Base-by-base conservation (phyloP, 1,140 invertebrate species). In the Triops cancriformis region DNA sequence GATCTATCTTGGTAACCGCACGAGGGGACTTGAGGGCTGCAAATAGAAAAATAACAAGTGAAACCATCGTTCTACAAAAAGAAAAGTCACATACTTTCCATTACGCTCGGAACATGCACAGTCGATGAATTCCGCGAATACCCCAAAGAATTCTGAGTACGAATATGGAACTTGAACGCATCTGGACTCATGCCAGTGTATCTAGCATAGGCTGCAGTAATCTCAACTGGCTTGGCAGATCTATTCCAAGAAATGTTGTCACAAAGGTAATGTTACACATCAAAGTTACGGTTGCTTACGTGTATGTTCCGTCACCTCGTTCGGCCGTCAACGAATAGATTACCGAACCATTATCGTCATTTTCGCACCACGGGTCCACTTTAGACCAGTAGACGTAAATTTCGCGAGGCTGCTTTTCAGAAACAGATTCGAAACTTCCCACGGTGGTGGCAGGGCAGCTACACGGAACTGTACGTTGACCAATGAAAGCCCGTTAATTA, bases 1-100 rank as follows among this genome's bases (percentile, higher is more conserved):
- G 90, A 76, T 88, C 88, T 18, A 91, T 89, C 83, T 91, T 92
- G 4, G 89, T 90, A 78, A 91, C 88, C 1, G 87, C 85, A 75
- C 84, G 81, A 1, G 91, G 88, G 80, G 88, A 86, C 31, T 86
- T 84, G 76, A 87, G 83, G 83, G 77, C 82, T 85, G 82, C 41
- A 83, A 83, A 79, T 1, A 80, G 80, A 79, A 79, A 80, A 75
- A 6, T 76, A n/a, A 27, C 74, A 14, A 77, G 26, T 73, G 41
- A 11, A 42, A 7, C 31, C 7, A 37, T 37, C 7, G 31, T 37
- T 37, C 31, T 78, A 41, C 27, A 79, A 74, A 18, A 26, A 31
- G 7, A n/a, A 14, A 45, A 43, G 26, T n/a, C n/a, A n/a, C 74
- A 51, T 76, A 76, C 74, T 41, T 18, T 76, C 37, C n/a, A 11